Conservation (phyloP, 2,888 invertebrate species). For the Drosophila lacicola region DNA sequence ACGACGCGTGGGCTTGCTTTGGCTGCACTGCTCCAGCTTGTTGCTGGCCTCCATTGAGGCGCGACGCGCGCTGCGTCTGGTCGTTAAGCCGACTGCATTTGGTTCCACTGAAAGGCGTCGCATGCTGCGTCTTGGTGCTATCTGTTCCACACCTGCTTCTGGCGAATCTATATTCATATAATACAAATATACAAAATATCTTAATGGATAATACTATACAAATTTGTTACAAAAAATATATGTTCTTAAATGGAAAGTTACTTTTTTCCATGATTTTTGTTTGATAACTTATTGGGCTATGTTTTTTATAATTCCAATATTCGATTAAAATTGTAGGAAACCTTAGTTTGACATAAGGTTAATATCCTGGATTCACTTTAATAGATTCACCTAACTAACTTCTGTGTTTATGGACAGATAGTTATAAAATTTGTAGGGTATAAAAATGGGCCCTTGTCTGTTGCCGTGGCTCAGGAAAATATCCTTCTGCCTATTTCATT, state of each 20-base stretch:
- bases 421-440: too few relatives aligned
- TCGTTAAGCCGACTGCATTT: constrained; percentile 22
- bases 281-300: too few relatives aligned
- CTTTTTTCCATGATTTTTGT: background rate
- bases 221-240: background rate
- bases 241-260: background rate
- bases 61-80: constrained; percentile 49
- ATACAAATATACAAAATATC: background rate
- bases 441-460: too few relatives aligned
- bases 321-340: background rate
- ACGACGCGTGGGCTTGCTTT: constrained; percentile 45
- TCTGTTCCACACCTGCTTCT: background rate
- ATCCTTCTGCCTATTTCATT: too few relatives aligned
- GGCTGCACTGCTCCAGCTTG: constrained; percentile 17
- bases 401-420: too few relatives aligned
- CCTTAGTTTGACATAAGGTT: background rate
- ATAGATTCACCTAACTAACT: too few relatives aligned
- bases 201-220: background rate
- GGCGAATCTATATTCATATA: background rate
- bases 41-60: constrained; percentile 42
- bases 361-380: too few relatives aligned
- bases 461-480: too few relatives aligned
- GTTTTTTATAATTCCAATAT: background rate
- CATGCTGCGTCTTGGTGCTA: constrained; percentile 34
- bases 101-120: constrained; percentile 43